phyloP scores from a whole-genome alignment of 2,888 invertebrate species.

The Cyclophora albipunctata region DNA sequence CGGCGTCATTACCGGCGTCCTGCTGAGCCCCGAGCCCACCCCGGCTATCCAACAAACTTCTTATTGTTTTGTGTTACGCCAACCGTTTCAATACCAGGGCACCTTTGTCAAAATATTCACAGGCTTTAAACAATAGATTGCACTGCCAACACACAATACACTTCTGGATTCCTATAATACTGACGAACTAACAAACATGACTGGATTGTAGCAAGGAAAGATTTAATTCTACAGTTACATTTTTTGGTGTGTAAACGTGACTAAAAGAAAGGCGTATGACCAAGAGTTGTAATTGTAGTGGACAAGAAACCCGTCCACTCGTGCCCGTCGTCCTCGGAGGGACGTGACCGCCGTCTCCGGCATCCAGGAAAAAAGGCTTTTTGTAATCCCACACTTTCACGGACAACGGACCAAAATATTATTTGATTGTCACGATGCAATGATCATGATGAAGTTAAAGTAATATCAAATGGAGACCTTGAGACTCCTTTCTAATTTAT shows the following conservation, averaged over 20 bases:
- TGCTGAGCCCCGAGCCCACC: slow-evolving; percentile 39
- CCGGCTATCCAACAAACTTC: slow-evolving; percentile 29
- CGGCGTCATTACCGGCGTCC: slow-evolving; percentile 47
- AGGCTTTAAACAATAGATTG: slow-evolving; percentile 7
- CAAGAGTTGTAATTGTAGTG: slow-evolving; percentile 11
- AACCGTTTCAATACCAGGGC: slow-evolving; percentile 24
- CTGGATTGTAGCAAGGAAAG: too few relatives aligned
- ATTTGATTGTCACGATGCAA: too few relatives aligned
- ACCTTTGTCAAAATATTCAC: slow-evolving; percentile 9
- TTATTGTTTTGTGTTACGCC: slow-evolving; percentile 40
- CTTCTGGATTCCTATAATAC: too few relatives aligned
- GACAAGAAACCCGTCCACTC: slow-evolving; percentile 7
- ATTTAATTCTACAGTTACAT: too few relatives aligned
- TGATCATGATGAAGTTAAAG: too few relatives aligned
- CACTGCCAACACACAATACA: neutral
- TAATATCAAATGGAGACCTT: too few relatives aligned
- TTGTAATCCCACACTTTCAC: too few relatives aligned
- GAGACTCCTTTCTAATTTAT: too few relatives aligned
- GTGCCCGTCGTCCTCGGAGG: slow-evolving; percentile 3
- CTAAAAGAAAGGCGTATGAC: slow-evolving; percentile 18
- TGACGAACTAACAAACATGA: too few relatives aligned
- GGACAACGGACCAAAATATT: too few relatives aligned
- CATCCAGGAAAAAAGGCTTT: too few relatives aligned
- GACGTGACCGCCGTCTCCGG: slow-evolving; percentile 9
- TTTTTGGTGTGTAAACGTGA: slow-evolving; percentile 15